Base-by-base conservation (phyloP, 2,888 invertebrate species). In the Micoletzkya japonica region DNA sequence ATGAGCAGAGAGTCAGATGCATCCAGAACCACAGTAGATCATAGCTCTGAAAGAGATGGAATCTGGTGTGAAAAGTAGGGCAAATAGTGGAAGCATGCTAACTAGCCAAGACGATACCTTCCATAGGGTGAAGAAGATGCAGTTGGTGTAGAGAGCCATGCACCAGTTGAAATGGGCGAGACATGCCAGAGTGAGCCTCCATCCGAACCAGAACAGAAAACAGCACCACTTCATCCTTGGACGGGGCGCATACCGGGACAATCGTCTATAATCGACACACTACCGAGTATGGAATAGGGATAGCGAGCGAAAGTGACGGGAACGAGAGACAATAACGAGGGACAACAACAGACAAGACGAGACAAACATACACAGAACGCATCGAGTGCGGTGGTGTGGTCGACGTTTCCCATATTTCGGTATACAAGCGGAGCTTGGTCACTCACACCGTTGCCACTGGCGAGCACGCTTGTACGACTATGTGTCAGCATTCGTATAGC, bases 11-110 rank as follows among this genome's bases (percentile, higher is more conserved):
- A 7, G 77, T 69, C 32, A 85, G 67, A 73, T 84, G 84, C 78
- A 77, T 77, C 84, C 84, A 84, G 69, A 84, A 84, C 84, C 84
- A 84, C 17, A 84, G 71, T 26, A 84, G 72, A 77, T 84, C 84
- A 73, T 83, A 84, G 39, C 74, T 74, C 71, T 66, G 54, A 7
- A 63, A 63, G 20, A 50, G 14, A 7, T 14, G 14, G 26, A 17
- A 56, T 20, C 4, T 26, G 14, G 4, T 26, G 4, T 3, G 17
- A 30, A 26, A n/a, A 56, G 24, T 4, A 56, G 30, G n/a, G 26
- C 28, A 37, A 26, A 17, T 37, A 7, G 7, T 58, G n/a, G 24
- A n/a, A n/a, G n/a, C n/a, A n/a, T 34, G 32, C 6, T 17, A 32
- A 58, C 36, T 32, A 58, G 7, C 36, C 34, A 58, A 10, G 30